Conservation (phyloP, 2,113 vertebrate species). For the Callocephalon fimbriatum region DNA sequence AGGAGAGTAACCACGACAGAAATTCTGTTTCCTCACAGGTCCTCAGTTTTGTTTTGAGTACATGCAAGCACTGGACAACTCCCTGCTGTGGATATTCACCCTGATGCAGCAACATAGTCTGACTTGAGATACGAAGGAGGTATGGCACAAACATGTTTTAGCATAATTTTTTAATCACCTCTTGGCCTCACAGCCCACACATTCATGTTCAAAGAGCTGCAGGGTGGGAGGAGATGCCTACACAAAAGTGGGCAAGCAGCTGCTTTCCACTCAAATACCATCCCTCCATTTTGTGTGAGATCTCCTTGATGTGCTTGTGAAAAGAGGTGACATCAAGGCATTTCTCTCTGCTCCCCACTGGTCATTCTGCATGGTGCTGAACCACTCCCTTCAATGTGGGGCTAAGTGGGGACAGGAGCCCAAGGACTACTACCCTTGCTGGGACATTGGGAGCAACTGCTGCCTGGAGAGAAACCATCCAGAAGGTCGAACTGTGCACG, state of each 20-base stretch:
- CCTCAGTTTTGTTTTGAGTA: background rate
- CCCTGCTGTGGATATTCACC: background rate
- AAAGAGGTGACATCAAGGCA: background rate
- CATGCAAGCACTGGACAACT: background rate
- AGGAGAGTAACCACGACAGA: background rate
- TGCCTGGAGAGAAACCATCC: background rate
- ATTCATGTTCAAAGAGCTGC: background rate
- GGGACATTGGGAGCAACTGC: background rate
- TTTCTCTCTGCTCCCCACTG: background rate
- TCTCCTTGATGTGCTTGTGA: background rate
- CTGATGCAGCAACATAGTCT: fast-evolving
- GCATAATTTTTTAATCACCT: background rate
- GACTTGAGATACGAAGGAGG: background rate
- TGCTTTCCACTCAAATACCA: fast-evolving
- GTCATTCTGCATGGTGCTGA: fast-evolving
- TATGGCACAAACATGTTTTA: background rate
- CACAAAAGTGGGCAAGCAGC: background rate
- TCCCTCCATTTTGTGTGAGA: fast-evolving
- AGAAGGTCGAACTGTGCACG: background rate
- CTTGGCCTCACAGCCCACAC: background rate
- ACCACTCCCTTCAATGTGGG: fast-evolving
- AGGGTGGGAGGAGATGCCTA: background rate
- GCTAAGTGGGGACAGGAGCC: background rate
- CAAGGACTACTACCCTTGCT: background rate
- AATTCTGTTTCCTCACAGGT: background rate